Conservation (phyloP, 2,797 vertebrate species). For the Cirrhinus mrigala region DNA sequence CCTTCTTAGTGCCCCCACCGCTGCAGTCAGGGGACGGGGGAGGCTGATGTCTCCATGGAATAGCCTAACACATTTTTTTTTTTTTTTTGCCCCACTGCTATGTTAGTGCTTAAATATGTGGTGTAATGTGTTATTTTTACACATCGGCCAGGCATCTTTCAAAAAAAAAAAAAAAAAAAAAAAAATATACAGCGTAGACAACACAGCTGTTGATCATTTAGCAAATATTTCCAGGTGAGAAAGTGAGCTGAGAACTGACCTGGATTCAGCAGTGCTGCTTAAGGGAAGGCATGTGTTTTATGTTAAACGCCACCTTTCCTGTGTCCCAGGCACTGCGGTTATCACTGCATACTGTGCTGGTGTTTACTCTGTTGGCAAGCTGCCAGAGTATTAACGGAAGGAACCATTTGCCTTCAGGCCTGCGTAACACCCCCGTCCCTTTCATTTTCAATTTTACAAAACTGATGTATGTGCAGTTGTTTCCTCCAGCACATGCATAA, state of each 20-base stretch:
- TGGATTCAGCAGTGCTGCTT: background rate
- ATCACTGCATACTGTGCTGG: background rate
- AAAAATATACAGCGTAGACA: background rate
- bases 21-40: constrained; percentile 61
- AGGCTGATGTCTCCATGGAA: background rate
- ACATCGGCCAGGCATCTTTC: constrained; percentile 10
- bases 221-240: constrained; percentile 58
- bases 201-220: constrained; percentile 53
- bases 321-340: background rate
- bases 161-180: constrained; percentile 25
- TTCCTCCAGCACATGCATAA: constrained; percentile 26
- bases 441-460: constrained; percentile 41
- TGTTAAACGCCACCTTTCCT: constrained; percentile 22
- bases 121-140: constrained; percentile 3
- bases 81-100: background rate
- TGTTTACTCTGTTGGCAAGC: constrained; percentile 32
- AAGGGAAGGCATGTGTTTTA: constrained; percentile 12
- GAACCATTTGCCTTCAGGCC: constrained; percentile 23
- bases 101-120: constrained; percentile 7
- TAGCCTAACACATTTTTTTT: constrained; percentile 2
- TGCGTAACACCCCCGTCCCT: constrained; percentile 18
- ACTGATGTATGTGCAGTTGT: constrained; percentile 34
- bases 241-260: constrained; percentile 58
- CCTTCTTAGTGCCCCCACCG: constrained; percentile 80
- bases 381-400: constrained; percentile 38